A percentile compares a stretch with the other conserved stretches of the same genome.
Evolutionary conservation across 2,797 vertebrate species (phyloP).

Genomic region (Falco columbarius): DNA sequence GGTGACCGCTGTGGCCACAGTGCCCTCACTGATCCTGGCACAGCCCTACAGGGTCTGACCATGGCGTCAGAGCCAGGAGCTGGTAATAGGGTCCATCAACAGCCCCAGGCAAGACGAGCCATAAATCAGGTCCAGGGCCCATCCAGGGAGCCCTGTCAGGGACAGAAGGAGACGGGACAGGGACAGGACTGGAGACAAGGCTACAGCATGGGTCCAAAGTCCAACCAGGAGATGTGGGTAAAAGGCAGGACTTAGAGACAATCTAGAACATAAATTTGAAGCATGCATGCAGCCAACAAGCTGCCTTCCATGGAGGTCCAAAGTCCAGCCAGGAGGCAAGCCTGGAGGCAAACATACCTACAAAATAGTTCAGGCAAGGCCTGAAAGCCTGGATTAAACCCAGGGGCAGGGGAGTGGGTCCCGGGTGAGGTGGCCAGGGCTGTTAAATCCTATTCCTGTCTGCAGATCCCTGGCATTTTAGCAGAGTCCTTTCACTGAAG

Average conservation of each 20-base stretch:
- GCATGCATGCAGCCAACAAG: not conserved
- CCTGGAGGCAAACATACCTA: not conserved
- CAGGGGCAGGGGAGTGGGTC: not conserved
- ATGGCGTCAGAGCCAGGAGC: not conserved
- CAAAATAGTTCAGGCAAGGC: not conserved
- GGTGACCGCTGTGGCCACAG: not conserved
- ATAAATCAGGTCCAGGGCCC: not conserved
- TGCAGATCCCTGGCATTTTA: not conserved
- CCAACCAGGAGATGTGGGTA: not conserved
- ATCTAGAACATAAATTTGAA: not conserved
- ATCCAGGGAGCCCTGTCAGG: not conserved
- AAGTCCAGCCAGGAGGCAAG: not conserved
- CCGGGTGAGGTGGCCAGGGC: not conserved
- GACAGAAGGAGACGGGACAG: not conserved
- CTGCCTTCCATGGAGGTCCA: rapidly evolving
- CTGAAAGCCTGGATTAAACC: not conserved
- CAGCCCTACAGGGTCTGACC: not conserved
- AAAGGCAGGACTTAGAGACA: not conserved
- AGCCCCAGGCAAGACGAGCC: not conserved
- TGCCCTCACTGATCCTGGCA: not conserved
- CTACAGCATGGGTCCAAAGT: not conserved
- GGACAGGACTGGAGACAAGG: not conserved
- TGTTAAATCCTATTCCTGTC: not conserved
- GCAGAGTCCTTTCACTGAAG: not conserved
- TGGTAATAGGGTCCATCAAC: not conserved